Percentiles rank a stretch among this genome's conserved stretches.
Conservation (phyloP, 2,888 invertebrate species). For the Orthosia cruda region DNA sequence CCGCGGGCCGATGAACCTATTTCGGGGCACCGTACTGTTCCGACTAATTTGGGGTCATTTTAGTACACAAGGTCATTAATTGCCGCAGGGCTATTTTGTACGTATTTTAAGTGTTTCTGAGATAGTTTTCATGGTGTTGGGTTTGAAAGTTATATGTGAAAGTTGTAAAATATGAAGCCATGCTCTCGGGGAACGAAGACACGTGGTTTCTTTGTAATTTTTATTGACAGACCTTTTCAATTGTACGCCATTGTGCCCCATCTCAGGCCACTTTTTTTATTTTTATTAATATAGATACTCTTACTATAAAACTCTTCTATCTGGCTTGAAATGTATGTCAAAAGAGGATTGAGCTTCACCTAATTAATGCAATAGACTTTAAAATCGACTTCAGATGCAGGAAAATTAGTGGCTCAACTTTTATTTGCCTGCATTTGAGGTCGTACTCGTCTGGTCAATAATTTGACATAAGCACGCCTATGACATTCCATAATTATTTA, state of each 20-base stretch:
- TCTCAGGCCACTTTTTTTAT: background rate
- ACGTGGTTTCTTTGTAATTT: background rate
- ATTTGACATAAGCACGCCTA: too few relatives aligned
- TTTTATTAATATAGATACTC: too few relatives aligned
- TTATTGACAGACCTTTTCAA: background rate
- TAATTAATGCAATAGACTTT: too few relatives aligned
- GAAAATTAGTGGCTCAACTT: too few relatives aligned
- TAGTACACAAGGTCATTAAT: constrained; percentile 70
- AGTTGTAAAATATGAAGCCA: background rate
- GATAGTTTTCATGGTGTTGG: constrained; percentile 9
- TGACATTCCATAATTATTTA: too few relatives aligned
- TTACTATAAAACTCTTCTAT: too few relatives aligned
- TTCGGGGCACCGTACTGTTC: constrained; percentile 70
- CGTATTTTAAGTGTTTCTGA: constrained; percentile 14
- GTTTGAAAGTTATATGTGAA: background rate
- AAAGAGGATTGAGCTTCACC: too few relatives aligned
- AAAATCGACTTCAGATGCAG: too few relatives aligned
- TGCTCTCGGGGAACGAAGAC: background rate
- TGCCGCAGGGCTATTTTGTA: constrained; percentile 45
- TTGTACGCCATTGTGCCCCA: background rate
- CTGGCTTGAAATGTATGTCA: too few relatives aligned
- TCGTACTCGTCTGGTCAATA: too few relatives aligned
- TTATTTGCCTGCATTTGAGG: too few relatives aligned
- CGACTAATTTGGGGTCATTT: constrained; percentile 77
- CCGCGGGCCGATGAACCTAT: constrained; percentile 73